Percentiles rank a stretch among this genome's conserved stretches.
phyloP scores from a whole-genome alignment of 2,113 vertebrate species.

The Phylloscopus whistleri region DNA sequence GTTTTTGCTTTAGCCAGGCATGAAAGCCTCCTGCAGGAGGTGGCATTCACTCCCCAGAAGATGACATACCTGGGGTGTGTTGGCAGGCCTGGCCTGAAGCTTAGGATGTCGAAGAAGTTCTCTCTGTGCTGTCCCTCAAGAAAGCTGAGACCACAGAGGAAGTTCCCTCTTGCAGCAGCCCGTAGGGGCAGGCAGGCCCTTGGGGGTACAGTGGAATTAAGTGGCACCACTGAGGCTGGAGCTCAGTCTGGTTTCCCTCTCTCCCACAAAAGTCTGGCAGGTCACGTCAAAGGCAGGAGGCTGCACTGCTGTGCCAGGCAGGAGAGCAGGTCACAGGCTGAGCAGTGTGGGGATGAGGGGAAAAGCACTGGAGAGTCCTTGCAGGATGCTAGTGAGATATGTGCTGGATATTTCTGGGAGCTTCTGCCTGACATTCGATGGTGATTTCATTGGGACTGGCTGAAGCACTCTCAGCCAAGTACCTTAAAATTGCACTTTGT shows the following conservation, averaged over 20 bases:
- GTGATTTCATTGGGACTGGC: background rate
- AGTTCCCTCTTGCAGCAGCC: background rate
- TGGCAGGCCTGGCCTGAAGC: background rate
- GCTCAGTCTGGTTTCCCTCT: background rate
- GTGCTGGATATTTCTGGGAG: background rate
- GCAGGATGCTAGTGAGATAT: background rate
- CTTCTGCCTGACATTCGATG: accelerated
- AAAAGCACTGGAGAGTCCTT: background rate
- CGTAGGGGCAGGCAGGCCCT: background rate
- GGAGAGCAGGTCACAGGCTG: background rate
- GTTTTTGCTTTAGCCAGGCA: background rate
- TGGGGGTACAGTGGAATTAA: background rate
- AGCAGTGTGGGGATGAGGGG: background rate
- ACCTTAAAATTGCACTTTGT: background rate
- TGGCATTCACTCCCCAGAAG: background rate
- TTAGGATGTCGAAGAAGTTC: background rate
- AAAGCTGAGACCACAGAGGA: background rate
- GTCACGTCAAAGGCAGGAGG: background rate
- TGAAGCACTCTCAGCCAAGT: background rate
- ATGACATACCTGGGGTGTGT: background rate
- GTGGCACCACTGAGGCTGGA: background rate
- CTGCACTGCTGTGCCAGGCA: background rate
- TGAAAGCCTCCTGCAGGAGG: background rate
- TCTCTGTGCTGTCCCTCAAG: background rate
- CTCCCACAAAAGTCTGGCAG: background rate